Evolutionary conservation across 2,888 invertebrate species (phyloP).

Genomic region (Periphyllus acericola): DNA sequence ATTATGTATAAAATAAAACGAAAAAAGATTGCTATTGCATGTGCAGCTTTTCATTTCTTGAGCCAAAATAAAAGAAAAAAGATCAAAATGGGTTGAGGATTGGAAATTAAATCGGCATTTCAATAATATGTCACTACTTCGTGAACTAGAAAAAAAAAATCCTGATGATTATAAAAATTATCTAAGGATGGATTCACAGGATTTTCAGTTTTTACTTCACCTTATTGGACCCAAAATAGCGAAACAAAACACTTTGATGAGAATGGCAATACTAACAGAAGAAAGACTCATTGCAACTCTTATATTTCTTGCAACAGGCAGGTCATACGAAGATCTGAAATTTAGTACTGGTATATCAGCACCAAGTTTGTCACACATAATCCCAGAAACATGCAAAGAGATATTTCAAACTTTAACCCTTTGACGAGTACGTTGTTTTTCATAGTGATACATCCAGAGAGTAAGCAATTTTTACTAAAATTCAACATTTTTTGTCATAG

Average conservation of each 20-base stretch:
- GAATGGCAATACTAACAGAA: neutral
- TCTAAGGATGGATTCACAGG: neutral
- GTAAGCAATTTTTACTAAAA: no score
- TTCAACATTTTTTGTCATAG: no score
- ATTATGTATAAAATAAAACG: conserved; percentile 1
- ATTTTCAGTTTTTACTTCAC: neutral
- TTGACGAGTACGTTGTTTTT: no score
- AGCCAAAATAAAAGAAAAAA: conserved; percentile 1
- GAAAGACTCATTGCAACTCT: neutral
- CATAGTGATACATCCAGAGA: no score
- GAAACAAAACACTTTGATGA: conserved; percentile 20
- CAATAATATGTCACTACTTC: neutral
- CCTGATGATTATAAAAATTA: conserved; percentile 32
- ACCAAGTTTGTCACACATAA: neutral
- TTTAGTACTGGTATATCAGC: neutral
- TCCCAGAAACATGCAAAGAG: conserved; percentile 1
- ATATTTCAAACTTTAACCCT: no score
- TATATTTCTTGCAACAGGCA: neutral
- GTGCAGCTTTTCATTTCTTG: neutral
- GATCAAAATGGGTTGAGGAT: neutral
- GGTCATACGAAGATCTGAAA: neutral
- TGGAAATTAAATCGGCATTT: conserved; percentile 12
- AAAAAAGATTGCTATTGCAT: neutral
- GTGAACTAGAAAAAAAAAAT: neutral
- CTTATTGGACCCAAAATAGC: neutral